phyloP scores from a whole-genome alignment of 37 sponge, comb jelly and placozoan genomes.

The Beroe ovata region DNA sequence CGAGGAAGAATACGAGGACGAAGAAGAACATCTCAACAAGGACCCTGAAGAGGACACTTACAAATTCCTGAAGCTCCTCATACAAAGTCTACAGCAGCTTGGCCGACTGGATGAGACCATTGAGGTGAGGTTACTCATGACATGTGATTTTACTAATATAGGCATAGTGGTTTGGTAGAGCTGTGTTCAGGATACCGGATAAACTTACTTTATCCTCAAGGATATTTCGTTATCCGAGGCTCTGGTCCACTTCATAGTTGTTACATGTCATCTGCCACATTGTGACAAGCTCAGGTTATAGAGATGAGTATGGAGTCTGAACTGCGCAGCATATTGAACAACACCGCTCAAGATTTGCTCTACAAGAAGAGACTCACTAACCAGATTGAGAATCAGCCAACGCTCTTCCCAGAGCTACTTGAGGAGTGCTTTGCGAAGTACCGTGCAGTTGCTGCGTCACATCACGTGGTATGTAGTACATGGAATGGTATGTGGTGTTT shows the following conservation, averaged over 20 bases:
- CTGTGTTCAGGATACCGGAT: no score
- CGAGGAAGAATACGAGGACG: slow-evolving; percentile 61
- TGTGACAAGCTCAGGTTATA: neutral
- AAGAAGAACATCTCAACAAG: slow-evolving; percentile 12
- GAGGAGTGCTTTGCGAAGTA: slow-evolving; percentile 81
- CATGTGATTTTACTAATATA: no score
- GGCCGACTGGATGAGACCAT: slow-evolving; percentile 13
- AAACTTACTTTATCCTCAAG: no score
- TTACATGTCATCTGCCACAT: no score
- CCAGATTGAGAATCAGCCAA: slow-evolving; percentile 70
- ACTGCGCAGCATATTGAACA: slow-evolving; percentile 34
- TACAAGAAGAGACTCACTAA: slow-evolving; percentile 61
- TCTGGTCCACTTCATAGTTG: no score
- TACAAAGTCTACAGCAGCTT: slow-evolving; percentile 39
- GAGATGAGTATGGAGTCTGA: slow-evolving; percentile 56
- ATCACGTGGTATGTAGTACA: slow-evolving; percentile 66
- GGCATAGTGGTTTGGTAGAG: no score
- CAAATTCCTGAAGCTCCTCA: slow-evolving; percentile 56
- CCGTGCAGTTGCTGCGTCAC: slow-evolving; percentile 81
- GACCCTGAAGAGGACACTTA: slow-evolving; percentile 61
- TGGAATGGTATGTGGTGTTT: no score
- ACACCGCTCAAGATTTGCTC: slow-evolving; percentile 43
- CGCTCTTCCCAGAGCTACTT: slow-evolving; percentile 77
- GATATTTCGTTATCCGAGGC: no score
- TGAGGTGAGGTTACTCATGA: slow-evolving; percentile 19